These are phyloP conservation scores for Drosophila infuscata DNA, from an alignment of 2,888 invertebrate genomes.

Conservation along the genomic window DNA sequence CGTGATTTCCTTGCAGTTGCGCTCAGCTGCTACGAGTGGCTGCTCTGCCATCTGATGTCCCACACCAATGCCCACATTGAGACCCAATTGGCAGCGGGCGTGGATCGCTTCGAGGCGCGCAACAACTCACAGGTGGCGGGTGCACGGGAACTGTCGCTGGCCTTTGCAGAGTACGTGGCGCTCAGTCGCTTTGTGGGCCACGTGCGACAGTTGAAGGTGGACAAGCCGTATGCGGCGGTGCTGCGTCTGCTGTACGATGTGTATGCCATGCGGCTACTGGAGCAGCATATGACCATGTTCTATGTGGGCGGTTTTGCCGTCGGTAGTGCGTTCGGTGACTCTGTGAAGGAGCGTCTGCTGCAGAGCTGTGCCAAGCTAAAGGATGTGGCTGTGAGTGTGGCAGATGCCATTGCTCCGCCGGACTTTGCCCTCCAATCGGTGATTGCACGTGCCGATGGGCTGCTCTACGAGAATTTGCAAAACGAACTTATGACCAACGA, in stretches of 20 bases:
- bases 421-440: constrained; percentile 96
- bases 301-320: constrained; percentile 87
- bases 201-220: constrained; percentile 82
- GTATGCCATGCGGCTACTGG: constrained; percentile 87
- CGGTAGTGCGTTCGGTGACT: constrained; percentile 86
- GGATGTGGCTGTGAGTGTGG: constrained; percentile 90
- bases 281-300: constrained; percentile 90
- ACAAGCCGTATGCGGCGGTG: constrained; percentile 78
- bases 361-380: constrained; percentile 90
- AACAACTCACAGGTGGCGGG: constrained; percentile 93
- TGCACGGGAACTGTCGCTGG: constrained; percentile 90
- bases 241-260: constrained; percentile 86
- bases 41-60: constrained; percentile 91
- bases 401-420: constrained; percentile 94
- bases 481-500: constrained; percentile 89
- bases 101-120: constrained; percentile 90
- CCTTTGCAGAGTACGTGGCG: constrained; percentile 90
- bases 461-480: constrained; percentile 89
- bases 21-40: constrained; percentile 91
- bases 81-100: constrained; percentile 86
- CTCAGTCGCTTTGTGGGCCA: constrained; percentile 83
- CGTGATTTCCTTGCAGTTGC: constrained; percentile 87
- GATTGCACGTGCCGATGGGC: constrained; percentile 93
- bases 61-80: constrained; percentile 89
- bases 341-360: constrained; percentile 89